Evolutionary conservation across 23 tunicate genomes (phyloP), one percentile per base, ranked within the genome.

Genomic region (Trididemnum nubilum): DNA sequence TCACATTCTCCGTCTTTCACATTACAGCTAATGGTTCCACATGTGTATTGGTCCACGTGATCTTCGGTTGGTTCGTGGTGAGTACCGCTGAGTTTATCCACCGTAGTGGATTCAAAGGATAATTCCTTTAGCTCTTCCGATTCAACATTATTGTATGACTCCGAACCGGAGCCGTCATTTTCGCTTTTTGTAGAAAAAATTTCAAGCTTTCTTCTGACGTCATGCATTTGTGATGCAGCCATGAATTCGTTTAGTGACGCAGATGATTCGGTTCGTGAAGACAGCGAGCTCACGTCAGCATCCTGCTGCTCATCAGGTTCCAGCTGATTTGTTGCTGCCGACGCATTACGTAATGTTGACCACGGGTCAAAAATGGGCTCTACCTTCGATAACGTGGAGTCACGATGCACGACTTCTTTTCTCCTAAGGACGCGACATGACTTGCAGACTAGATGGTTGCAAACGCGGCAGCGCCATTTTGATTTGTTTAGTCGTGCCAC

Each of bases 371-470:
- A 5, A 3, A 61, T 24, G 29, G 26, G 28, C n/a, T 61, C 67
- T 22, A 61, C 26, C n/a, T n/a, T n/a, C n/a, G n/a, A n/a, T n/a
- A n/a, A n/a, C n/a, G n/a, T n/a, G n/a, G n/a, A n/a, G n/a, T n/a
- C n/a, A n/a, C n/a, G n/a, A 61, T 61, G 26, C 29, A 26, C 67
- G 18, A 5, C 67, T 24, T 24, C 67, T 31, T 31, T 64, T 75
- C 71, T 29, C 36, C 38, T 85, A 19, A 72, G 9, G 21, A 89
- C 88, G 1, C 94, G 70, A 34, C 94, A 89, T 22, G 73, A 52
- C 69, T 78, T 79, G 85, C 94, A 89, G 52, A 89, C 51, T 24
- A 89, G 69, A 34, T 89, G 94, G 32, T 89, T 89, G 73, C 94
- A 89, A 3, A 78, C 44, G 31, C 75, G 65, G 66, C 94, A 89